A percentile compares a stretch with the other conserved stretches of the same genome.
Conservation (phyloP, 2,797 vertebrate genomes). For the Threskiornis aethiopicus region DNA sequence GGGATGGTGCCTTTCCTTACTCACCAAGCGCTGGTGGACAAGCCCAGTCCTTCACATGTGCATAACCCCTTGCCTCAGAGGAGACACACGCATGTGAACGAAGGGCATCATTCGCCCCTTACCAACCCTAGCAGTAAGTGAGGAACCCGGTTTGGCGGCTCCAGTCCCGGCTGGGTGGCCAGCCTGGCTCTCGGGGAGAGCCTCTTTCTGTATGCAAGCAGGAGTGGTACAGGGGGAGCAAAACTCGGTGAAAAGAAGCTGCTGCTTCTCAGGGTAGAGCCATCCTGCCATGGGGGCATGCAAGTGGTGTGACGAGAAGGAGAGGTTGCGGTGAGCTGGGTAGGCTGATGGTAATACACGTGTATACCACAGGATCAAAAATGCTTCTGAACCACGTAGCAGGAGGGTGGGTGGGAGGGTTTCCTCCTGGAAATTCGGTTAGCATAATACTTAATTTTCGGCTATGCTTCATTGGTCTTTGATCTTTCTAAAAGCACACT, state of each 20-base stretch:
- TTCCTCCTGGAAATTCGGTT: constrained; percentile 5
- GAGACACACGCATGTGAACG: rapidly evolving
- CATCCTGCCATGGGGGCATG: neutral
- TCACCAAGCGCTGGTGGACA: neutral
- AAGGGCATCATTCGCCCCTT: rapidly evolving
- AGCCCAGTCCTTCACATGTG: rapidly evolving
- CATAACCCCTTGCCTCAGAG: neutral
- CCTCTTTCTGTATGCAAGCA: neutral
- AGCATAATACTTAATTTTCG: neutral
- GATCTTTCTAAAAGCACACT: neutral
- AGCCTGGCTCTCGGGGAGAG: neutral
- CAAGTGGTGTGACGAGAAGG: neutral
- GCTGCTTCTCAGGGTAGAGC: neutral
- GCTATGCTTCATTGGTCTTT: neutral
- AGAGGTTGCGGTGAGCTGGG: neutral
- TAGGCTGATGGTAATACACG: neutral
- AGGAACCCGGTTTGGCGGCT: neutral
- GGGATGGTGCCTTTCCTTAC: neutral
- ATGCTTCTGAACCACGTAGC: neutral
- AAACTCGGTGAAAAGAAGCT: neutral
- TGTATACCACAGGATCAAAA: neutral
- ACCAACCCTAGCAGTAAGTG: neutral
- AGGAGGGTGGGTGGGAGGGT: neutral
- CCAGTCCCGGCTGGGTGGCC: neutral
- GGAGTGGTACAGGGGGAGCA: neutral